These are phyloP conservation scores for Threskiornis aethiopicus DNA, from an alignment of 2,797 vertebrate species.

Conservation along the genomic window DNA sequence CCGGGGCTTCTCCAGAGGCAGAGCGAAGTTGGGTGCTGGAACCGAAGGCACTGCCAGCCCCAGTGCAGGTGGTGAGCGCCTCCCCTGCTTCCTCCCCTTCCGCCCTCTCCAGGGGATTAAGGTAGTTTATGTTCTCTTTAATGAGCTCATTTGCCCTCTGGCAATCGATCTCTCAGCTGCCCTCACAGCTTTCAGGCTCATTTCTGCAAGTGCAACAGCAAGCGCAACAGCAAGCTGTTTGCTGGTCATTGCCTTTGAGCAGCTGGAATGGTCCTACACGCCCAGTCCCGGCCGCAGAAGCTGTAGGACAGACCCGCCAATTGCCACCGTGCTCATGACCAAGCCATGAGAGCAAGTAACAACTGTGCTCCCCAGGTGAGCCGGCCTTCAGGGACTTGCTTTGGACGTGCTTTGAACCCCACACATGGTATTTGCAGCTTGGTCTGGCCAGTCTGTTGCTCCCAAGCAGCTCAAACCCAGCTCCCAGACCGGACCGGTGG, in stretches of 20 bases:
- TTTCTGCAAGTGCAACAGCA: background rate
- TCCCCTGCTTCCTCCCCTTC: background rate
- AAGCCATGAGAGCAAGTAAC: background rate
- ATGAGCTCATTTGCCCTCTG: background rate
- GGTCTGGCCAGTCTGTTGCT: background rate
- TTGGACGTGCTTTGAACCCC: background rate
- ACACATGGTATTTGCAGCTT: rapidly evolving
- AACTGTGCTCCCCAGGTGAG: rapidly evolving
- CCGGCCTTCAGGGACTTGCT: background rate
- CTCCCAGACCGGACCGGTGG: rapidly evolving
- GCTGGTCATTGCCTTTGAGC: rapidly evolving
- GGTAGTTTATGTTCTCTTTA: background rate
- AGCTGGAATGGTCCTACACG: rapidly evolving
- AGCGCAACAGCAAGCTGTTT: background rate
- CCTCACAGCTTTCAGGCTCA: background rate
- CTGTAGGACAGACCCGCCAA: background rate
- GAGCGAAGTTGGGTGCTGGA: background rate
- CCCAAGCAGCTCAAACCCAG: background rate
- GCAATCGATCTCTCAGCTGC: background rate
- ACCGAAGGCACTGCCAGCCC: background rate
- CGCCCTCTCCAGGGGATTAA: rapidly evolving
- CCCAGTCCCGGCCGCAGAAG: background rate
- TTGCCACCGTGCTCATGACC: rapidly evolving
- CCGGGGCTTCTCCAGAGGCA: rapidly evolving
- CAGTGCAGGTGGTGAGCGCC: background rate